These are phyloP conservation scores for Heliconius cydno DNA, from an alignment of 2,888 invertebrate genomes.

Conservation along the genomic window DNA sequence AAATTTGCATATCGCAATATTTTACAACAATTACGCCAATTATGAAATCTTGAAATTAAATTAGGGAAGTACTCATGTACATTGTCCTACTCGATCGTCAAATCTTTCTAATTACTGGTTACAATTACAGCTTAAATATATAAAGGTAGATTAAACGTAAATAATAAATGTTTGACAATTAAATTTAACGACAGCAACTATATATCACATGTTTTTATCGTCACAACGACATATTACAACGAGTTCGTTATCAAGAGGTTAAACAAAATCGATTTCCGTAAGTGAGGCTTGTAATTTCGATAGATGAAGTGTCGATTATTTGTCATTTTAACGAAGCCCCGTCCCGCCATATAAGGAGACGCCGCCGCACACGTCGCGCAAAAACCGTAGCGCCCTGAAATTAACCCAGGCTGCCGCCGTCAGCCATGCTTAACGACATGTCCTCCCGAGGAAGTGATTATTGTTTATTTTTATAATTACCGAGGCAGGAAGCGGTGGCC, in stretches of 20 bases:
- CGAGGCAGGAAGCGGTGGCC: conserved; percentile 67
- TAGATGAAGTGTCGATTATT: conserved; percentile 57
- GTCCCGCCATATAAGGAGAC: conserved; percentile 64
- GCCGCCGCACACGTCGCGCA: conserved; percentile 73
- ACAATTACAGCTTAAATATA: conserved; percentile 20
- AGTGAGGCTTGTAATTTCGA: conserved; percentile 55
- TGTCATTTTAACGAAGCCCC: conserved; percentile 51
- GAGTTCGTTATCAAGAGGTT: conserved; percentile 13
- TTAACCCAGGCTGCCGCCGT: conserved; percentile 62
- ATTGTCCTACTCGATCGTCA: conserved; percentile 13
- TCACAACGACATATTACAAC: not conserved
- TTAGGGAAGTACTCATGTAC: conserved; percentile 22
- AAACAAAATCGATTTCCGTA: conserved; percentile 42
- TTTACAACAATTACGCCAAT: conserved; percentile 30
- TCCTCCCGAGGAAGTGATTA: conserved; percentile 78
- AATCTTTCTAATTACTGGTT: conserved; percentile 23
- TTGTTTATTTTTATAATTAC: conserved; percentile 80
- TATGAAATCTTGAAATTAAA: not conserved
- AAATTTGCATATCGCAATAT: conserved; percentile 13
- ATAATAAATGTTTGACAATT: conserved; percentile 24
- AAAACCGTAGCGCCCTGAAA: conserved; percentile 53
- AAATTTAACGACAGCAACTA: conserved; percentile 22
- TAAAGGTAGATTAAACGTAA: conserved; percentile 14
- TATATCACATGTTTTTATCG: conserved; percentile 23
- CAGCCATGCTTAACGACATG: conserved; percentile 64